phyloP scores from a whole-genome alignment of 2,113 vertebrate genomes.

The Isurus oxyrinchus region DNA sequence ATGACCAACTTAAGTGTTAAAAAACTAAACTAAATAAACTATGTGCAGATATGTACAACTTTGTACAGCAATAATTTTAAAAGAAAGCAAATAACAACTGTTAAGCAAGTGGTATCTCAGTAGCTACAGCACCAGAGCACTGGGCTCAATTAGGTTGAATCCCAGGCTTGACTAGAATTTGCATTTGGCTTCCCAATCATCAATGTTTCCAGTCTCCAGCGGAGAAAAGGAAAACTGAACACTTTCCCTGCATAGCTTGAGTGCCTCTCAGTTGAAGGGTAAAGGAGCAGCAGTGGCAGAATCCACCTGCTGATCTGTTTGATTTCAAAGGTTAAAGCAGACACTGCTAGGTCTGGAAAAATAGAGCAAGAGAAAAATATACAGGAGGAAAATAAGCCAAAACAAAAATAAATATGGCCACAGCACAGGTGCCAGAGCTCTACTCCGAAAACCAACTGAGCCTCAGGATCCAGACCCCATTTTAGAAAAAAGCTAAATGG shows the following conservation, averaged over 20 bases:
- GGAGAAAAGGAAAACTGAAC: neutral
- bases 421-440: neutral
- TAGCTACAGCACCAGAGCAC: neutral
- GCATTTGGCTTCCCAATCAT: neutral
- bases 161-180: neutral
- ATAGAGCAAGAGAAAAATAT: neutral
- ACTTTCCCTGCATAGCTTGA: neutral
- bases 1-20: constrained; percentile 16
- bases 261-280: neutral
- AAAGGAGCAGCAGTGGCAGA: constrained; percentile 4
- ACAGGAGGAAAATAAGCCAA: neutral
- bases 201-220: neutral
- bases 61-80: constrained; percentile 28
- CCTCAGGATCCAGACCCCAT: neutral
- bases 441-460: neutral
- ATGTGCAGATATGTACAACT: constrained; percentile 26
- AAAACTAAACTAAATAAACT: constrained; percentile 30
- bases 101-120: neutral
- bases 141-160: constrained; percentile 12
- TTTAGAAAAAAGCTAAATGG: neutral
- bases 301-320: neutral
- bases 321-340: neutral
- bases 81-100: neutral
- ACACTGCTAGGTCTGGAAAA: neutral
- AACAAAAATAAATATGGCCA: constrained; percentile 16